Base-by-base conservation (phyloP, 2,113 vertebrate genomes). In the Boulengeromyrus knoepffleri region DNA sequence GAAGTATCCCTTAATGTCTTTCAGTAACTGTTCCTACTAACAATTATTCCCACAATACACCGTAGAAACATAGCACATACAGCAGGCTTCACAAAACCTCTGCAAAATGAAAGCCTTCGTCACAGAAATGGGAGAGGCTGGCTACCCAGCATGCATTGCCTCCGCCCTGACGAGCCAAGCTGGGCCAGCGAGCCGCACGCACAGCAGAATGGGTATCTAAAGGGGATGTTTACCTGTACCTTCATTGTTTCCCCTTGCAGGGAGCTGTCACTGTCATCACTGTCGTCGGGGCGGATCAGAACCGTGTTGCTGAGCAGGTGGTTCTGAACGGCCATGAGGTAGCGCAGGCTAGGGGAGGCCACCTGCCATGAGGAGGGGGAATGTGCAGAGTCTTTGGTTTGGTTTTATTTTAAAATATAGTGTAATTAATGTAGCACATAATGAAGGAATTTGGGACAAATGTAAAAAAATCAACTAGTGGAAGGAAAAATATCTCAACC, bases 161-260 rank as follows among this genome's bases (percentile, higher is more conserved):
- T 36, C 27, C n/a, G 74, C 13, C 58, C 74, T 42, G 21, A 88
- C 19, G 87, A 0, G 45, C 15, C 85, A 21, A 74, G 31, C 70
- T 47, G 45, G 53, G 77, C 39, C 87, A 42, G 90, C 3, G 90
- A 46, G 56, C 85, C 46, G 91, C 39, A 36, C 89, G 49, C 92
- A 27, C n/a, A 46, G 36, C 92, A 96, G 92, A 92, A 93, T 96
- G 97, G 94, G 94, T 97, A 95, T 96, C 94, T 97, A 98, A 97
- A 97, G 95, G 97, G 95, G 97, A 96, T 98, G 98, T 98, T 99
- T 99, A 99, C 99, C 99, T 99, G 98, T 99, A 99, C 99, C 99
- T 99, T 99, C 97, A 99, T 98, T 98, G 99, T 99, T 96, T 99
- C 99, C 97, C 98, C 99, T 95, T 99, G 98, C 94, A 99, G 96